These are phyloP conservation scores for Poecilia velifera DNA, from an alignment of 2,797 vertebrate genomes.

Conservation along the genomic window DNA sequence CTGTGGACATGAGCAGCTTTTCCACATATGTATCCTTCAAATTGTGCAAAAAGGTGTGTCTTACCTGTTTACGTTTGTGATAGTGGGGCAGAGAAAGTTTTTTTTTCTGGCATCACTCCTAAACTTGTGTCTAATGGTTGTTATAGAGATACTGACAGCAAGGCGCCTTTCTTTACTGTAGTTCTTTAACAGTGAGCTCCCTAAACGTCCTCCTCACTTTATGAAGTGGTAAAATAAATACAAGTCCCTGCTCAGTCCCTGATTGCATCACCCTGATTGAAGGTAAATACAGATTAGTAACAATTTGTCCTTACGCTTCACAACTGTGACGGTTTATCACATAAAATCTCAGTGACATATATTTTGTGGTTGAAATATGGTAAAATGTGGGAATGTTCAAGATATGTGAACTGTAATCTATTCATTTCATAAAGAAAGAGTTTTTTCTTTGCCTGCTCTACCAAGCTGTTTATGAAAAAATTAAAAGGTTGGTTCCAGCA, in stretches of 20 bases:
- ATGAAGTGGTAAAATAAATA: background rate
- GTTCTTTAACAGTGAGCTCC: background rate
- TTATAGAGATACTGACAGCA: background rate
- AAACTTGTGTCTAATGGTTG: background rate
- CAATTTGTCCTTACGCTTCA: background rate
- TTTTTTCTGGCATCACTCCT: background rate
- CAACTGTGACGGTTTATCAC: background rate
- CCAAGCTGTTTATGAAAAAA: background rate
- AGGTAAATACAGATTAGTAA: background rate
- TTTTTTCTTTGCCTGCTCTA: background rate
- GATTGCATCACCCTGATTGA: background rate
- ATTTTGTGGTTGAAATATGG: background rate
- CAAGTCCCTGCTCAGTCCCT: background rate
- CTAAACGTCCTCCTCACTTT: background rate
- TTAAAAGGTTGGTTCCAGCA: background rate
- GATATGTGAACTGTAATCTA: background rate
- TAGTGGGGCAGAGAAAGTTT: background rate
- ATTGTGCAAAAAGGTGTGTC: background rate
- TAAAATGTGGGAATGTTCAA: background rate
- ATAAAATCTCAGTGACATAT: background rate
- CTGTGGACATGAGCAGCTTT: background rate
- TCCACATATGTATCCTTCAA: background rate
- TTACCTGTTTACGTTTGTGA: background rate
- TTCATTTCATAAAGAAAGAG: background rate
- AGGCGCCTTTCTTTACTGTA: background rate